Conservation (phyloP, 2,888 invertebrate species). For the Onchidella celtica region DNA sequence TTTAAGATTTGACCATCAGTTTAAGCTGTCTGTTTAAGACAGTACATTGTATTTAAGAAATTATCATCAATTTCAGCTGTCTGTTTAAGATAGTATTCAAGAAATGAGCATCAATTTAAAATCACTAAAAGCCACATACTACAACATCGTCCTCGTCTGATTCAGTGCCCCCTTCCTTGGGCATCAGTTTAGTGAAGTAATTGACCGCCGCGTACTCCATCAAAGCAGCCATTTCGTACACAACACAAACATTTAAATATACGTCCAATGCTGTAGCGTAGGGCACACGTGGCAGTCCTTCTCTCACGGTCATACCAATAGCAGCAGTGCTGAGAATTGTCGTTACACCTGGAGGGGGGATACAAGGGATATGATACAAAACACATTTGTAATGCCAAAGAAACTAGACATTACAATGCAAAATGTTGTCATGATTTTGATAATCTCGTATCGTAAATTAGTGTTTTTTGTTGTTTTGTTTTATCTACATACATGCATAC, state of each 20-base stretch:
- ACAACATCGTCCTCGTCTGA: constrained; percentile 61
- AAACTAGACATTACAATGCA: neutral
- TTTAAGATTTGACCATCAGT: too few species aligned
- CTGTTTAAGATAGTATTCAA: too few species aligned
- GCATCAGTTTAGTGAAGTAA: constrained; percentile 77
- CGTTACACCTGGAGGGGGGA: constrained; percentile 86
- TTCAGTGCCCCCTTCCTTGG: constrained; percentile 59
- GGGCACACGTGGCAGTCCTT: constrained; percentile 77
- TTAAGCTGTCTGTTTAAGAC: too few species aligned
- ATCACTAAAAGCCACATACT: neutral
- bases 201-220: constrained; percentile 79
- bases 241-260: constrained; percentile 76
- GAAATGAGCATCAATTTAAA: too few species aligned
- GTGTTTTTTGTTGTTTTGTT: too few species aligned
- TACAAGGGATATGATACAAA: neutral
- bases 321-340: constrained; percentile 95
- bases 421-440: neutral
- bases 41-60: too few species aligned
- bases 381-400: neutral
- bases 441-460: too few species aligned
- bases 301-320: constrained; percentile 75
- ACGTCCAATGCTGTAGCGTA: constrained; percentile 79
- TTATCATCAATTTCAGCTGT: too few species aligned
- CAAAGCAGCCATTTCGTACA: constrained; percentile 77
- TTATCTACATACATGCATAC: too few species aligned